Conservation (phyloP, 2,113 vertebrate genomes). For the Pollimyrus isidori region DNA sequence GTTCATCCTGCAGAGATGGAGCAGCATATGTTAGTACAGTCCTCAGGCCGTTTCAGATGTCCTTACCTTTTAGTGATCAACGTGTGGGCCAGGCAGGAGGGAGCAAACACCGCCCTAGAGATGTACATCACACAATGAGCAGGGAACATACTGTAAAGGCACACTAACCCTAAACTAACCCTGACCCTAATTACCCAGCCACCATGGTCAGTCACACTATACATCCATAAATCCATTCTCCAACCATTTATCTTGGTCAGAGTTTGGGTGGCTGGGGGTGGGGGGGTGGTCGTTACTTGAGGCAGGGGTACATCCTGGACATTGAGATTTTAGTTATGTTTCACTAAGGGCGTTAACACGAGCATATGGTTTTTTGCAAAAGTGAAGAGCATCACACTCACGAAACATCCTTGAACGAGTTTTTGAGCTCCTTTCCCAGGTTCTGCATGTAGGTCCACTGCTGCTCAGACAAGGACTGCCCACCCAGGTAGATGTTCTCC, state of each 20-base stretch:
- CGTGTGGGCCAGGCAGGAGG: constrained; percentile 71
- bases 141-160: not conserved
- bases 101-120: constrained; percentile 68
- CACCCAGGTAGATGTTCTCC: constrained; percentile 69
- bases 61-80: constrained; percentile 67
- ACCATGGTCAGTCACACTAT: not conserved
- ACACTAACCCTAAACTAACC: not conserved
- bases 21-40: constrained; percentile 12
- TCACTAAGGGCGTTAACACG: not conserved
- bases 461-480: constrained; percentile 58
- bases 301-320: not conserved
- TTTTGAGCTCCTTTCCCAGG: constrained; percentile 66
- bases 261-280: not conserved
- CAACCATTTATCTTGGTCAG: not conserved
- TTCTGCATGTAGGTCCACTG: constrained; percentile 74
- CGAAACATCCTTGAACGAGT: constrained; percentile 65
- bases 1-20: constrained; percentile 41
- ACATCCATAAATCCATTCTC: not conserved
- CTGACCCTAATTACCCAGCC: not conserved
- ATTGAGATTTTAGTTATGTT: not conserved
- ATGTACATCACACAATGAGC: constrained; percentile 14
- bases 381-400: constrained; percentile 41
- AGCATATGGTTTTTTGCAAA: not conserved
- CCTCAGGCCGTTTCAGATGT: constrained; percentile 23
- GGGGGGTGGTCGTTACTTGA: not conserved